These are phyloP conservation scores for Amblyornis subalaris DNA, from an alignment of 2,113 vertebrate genomes.

Conservation along the genomic window DNA sequence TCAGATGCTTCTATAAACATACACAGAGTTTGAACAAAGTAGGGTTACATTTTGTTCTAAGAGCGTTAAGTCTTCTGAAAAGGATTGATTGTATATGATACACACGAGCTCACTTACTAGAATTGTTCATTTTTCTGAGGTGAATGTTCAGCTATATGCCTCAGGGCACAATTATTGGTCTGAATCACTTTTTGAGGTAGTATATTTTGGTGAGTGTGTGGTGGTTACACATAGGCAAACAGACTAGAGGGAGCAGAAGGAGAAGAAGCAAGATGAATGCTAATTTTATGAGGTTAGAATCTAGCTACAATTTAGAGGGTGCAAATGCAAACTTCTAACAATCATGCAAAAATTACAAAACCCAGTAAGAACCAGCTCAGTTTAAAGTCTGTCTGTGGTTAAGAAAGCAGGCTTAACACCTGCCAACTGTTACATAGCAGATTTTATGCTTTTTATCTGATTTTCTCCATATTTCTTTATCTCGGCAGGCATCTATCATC, in stretches of 20 bases:
- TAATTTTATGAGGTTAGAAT: constrained; percentile 64
- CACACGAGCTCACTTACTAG: not conserved
- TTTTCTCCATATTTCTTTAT: constrained; percentile 50
- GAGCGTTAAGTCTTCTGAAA: not conserved
- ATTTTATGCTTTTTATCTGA: constrained; percentile 62
- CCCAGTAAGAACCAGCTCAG: not conserved
- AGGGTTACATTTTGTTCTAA: not conserved
- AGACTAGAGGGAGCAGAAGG: not conserved
- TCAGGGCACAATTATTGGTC: constrained; percentile 52
- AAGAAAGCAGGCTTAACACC: constrained; percentile 4
- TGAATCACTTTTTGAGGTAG: constrained; percentile 54
- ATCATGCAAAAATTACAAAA: constrained; percentile 43
- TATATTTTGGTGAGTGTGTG: constrained; percentile 49
- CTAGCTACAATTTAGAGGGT: constrained; percentile 49
- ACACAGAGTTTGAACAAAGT: not conserved
- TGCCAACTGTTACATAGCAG: constrained; percentile 18
- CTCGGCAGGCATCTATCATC: constrained; percentile 20
- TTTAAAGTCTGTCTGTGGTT: constrained; percentile 1
- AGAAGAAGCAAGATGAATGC: constrained; percentile 22
- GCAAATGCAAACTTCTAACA: constrained; percentile 60
- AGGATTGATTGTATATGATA: not conserved
- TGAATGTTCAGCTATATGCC: constrained; percentile 37
- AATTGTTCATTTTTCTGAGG: constrained; percentile 40
- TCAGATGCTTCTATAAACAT: not conserved
- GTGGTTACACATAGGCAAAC: constrained; percentile 51